phyloP scores from a whole-genome alignment of 2,888 invertebrate species.

The Phaonia tiefii region DNA sequence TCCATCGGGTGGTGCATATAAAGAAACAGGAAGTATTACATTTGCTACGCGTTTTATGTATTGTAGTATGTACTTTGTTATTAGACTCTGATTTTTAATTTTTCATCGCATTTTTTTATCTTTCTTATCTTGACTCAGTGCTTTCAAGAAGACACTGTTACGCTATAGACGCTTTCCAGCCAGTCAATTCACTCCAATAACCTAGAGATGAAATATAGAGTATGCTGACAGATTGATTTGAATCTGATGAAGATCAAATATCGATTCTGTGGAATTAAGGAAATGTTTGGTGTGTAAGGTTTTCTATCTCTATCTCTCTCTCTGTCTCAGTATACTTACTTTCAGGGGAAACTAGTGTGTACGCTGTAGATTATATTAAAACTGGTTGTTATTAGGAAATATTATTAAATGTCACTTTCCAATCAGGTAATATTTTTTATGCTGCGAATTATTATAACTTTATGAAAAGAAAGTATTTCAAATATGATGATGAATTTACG shows the following conservation, averaged over 20 bases:
- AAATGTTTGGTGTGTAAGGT: background rate
- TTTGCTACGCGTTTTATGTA: slow-evolving; percentile 6
- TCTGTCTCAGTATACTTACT: no score
- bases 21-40: slow-evolving; percentile 33
- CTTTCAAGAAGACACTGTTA: background rate
- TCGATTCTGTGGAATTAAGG: slow-evolving; percentile 25
- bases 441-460: no score
- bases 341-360: slow-evolving; percentile 36
- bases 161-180: background rate
- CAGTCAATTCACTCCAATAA: slow-evolving; percentile 10
- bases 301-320: background rate
- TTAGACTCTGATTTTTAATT: background rate
- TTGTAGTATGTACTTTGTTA: background rate
- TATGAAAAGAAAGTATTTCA: no score
- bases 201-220: slow-evolving; percentile 9
- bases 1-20: background rate
- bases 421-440: background rate
- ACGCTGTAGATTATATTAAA: slow-evolving; percentile 14
- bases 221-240: background rate
- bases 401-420: slow-evolving; percentile 24
- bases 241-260: slow-evolving; percentile 8
- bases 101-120: background rate
- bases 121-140: background rate
- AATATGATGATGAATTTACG: no score
- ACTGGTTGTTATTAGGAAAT: slow-evolving; percentile 33